Evolutionary conservation across 1,140 invertebrate genomes (phyloP).

Genomic region (Heterodera schachtii): DNA sequence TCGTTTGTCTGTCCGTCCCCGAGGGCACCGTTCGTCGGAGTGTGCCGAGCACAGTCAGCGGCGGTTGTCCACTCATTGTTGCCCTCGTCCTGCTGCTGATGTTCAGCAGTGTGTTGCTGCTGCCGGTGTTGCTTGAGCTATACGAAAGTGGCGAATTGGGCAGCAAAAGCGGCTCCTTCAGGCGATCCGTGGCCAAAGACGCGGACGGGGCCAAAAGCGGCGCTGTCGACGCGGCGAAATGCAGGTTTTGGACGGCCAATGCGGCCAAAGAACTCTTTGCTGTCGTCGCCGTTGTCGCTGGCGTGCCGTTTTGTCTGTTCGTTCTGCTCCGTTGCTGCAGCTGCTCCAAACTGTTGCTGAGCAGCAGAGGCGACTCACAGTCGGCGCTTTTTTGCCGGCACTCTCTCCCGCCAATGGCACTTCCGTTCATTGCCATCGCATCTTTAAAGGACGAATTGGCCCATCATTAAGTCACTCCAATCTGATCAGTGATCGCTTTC

Average conservation of each 20-base stretch:
- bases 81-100: constrained; percentile 31
- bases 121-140: background rate
- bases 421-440: background rate
- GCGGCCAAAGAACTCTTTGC: background rate
- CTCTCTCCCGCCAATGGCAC: background rate
- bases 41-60: background rate
- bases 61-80: background rate
- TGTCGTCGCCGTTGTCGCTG: background rate
- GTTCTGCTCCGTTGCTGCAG: background rate
- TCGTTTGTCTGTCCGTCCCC: background rate
- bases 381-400: background rate
- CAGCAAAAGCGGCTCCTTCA: constrained; percentile 24
- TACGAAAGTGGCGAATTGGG: background rate
- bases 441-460: background rate
- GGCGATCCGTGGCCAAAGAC: constrained; percentile 24
- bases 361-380: background rate
- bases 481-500: background rate
- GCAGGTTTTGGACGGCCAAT: constrained; percentile 1
- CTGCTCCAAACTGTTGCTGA: background rate
- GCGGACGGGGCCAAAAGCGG: background rate
- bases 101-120: constrained; percentile 34
- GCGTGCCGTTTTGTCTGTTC: background rate
- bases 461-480: background rate
- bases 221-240: background rate
- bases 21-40: background rate